phyloP scores from a whole-genome alignment of 2,797 vertebrate species.

The Falco naumanni region DNA sequence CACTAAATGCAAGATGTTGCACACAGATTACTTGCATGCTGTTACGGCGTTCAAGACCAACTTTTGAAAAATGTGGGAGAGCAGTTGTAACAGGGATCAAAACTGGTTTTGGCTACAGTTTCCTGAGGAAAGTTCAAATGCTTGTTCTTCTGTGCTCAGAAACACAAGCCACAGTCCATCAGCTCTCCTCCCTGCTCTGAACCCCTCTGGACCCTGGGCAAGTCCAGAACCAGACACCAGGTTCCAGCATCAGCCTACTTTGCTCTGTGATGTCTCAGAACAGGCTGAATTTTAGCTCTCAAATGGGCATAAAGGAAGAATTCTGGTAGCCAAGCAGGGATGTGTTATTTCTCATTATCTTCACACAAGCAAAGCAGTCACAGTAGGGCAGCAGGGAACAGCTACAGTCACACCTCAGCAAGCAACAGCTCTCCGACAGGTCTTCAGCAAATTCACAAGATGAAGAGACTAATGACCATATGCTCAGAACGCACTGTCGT shows the following conservation, averaged over 20 bases:
- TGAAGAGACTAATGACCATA: background rate
- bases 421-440: background rate
- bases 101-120: background rate
- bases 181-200: background rate
- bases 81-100: background rate
- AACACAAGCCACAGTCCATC: background rate
- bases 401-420: background rate
- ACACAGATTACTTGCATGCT: rapidly evolving
- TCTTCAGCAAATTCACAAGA: background rate
- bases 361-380: background rate
- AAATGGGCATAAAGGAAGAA: background rate
- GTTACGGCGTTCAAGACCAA: background rate
- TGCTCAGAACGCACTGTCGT: background rate
- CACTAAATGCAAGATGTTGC: too few relatives aligned
- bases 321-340: background rate
- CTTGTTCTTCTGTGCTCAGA: background rate
- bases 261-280: background rate
- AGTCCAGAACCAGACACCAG: background rate
- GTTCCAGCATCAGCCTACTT: background rate
- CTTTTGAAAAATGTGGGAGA: background rate
- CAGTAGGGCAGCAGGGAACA: background rate
- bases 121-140: background rate
- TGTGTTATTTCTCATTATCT: background rate
- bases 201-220: background rate
- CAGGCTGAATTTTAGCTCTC: background rate